Conservation (phyloP, 2,113 vertebrate species). For the Coracopsis vasa region DNA sequence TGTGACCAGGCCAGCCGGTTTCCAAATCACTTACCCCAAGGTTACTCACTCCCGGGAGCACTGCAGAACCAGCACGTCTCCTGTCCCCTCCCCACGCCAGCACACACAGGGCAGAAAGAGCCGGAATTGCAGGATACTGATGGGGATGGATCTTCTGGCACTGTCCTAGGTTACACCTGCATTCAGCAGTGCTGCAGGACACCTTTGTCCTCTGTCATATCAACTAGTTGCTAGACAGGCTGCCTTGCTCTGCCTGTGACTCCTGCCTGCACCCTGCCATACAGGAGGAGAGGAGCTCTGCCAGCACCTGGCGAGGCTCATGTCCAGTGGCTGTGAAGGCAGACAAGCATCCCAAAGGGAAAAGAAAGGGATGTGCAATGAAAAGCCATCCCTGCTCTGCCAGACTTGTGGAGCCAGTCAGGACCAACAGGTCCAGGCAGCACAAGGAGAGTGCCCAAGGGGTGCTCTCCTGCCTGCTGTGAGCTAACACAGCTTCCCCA, state of each 20-base stretch:
- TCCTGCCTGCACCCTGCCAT: neutral
- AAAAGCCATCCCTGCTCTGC: neutral
- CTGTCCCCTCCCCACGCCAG: neutral
- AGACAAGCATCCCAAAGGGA: neutral
- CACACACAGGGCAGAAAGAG: rapidly evolving
- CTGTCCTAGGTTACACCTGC: too few relatives aligned
- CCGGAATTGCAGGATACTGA: rapidly evolving
- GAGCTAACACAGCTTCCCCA: neutral
- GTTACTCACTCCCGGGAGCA: neutral
- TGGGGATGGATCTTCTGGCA: neutral
- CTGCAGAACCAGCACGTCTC: neutral
- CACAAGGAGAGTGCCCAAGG: rapidly evolving
- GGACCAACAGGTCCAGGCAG: neutral
- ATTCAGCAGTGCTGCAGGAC: neutral
- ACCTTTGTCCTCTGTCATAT: neutral
- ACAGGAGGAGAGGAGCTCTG: neutral
- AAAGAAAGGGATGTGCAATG: neutral
- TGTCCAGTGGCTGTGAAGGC: rapidly evolving
- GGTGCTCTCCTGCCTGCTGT: neutral
- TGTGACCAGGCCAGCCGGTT: neutral
- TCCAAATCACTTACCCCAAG: neutral
- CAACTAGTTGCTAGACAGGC: neutral
- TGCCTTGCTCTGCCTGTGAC: rapidly evolving
- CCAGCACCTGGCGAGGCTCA: neutral
- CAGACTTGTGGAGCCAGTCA: rapidly evolving